These are phyloP conservation scores for Brachionus sp. DNA, from an alignment of 1,140 invertebrate species.

Conservation along the genomic window DNA sequence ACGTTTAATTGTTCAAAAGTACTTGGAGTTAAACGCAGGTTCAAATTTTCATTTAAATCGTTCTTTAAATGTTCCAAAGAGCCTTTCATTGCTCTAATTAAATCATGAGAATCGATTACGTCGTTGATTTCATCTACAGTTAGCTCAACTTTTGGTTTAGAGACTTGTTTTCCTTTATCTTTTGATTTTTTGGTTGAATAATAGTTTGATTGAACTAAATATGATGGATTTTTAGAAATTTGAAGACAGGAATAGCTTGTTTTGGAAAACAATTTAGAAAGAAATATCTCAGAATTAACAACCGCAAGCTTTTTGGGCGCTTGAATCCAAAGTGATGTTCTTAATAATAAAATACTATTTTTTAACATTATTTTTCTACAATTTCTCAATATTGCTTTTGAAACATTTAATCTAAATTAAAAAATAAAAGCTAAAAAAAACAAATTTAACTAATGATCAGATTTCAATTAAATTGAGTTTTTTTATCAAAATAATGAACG, in stretches of 20 bases:
- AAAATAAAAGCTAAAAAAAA: no score
- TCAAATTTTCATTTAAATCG: constrained; percentile 73
- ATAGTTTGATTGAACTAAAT: not conserved
- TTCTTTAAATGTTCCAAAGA: constrained; percentile 70
- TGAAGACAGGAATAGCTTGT: not conserved
- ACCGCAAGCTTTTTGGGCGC: not conserved
- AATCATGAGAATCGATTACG: constrained; percentile 68
- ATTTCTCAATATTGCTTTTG: not conserved
- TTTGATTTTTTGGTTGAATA: constrained; percentile 23
- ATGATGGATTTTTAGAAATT: not conserved
- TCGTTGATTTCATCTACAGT: constrained; percentile 68
- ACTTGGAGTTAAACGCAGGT: constrained; percentile 57
- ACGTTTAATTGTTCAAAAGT: constrained; percentile 46
- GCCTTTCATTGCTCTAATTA: constrained; percentile 67
- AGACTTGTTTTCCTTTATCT: constrained; percentile 50
- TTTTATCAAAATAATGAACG: no score
- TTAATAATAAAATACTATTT: not conserved
- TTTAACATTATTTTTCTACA: not conserved
- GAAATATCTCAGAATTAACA: not conserved
- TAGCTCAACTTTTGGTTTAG: constrained; percentile 67
- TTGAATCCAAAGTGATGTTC: not conserved
- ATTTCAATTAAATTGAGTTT: no score
- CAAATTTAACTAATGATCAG: no score
- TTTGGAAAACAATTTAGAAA: not conserved
- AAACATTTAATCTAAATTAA: no score